Evolutionary conservation across 2,113 vertebrate genomes (phyloP).

Genomic region (Echinops telfairi): DNA sequence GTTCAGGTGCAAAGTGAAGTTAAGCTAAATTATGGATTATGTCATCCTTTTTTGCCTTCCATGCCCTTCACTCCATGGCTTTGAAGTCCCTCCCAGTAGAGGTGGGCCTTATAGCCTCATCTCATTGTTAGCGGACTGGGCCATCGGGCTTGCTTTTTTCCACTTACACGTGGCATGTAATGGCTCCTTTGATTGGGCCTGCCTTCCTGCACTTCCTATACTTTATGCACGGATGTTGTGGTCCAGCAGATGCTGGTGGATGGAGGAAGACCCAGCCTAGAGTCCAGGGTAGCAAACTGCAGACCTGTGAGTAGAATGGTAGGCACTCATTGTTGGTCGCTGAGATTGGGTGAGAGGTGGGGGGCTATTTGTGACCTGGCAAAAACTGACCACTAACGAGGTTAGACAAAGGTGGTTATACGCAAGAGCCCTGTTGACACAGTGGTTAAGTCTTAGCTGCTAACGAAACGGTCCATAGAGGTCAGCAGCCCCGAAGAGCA

Average conservation of each 20-base stretch:
- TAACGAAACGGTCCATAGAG: neutral
- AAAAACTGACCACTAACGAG: neutral
- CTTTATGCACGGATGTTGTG: neutral
- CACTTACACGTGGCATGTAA: neutral
- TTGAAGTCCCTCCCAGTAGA: neutral
- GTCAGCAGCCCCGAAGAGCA: neutral
- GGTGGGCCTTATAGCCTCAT: neutral
- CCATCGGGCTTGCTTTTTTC: neutral
- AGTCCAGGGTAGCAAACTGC: neutral
- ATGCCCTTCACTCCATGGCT: neutral
- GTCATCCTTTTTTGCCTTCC: neutral
- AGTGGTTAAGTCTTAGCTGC: neutral
- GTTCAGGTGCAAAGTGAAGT: neutral
- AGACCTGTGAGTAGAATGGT: neutral
- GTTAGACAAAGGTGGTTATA: neutral
- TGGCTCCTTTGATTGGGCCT: neutral
- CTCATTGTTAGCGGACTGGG: neutral
- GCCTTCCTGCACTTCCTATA: neutral
- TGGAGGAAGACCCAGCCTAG: neutral
- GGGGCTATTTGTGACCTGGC: slow-evolving; percentile 31
- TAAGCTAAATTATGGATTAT: too few species aligned
- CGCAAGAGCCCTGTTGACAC: neutral
- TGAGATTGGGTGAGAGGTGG: neutral
- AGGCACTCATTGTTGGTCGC: neutral
- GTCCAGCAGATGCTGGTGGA: neutral